Evolutionary conservation across 1,140 invertebrate species (phyloP).

Genomic region (Microvelia longipes): DNA sequence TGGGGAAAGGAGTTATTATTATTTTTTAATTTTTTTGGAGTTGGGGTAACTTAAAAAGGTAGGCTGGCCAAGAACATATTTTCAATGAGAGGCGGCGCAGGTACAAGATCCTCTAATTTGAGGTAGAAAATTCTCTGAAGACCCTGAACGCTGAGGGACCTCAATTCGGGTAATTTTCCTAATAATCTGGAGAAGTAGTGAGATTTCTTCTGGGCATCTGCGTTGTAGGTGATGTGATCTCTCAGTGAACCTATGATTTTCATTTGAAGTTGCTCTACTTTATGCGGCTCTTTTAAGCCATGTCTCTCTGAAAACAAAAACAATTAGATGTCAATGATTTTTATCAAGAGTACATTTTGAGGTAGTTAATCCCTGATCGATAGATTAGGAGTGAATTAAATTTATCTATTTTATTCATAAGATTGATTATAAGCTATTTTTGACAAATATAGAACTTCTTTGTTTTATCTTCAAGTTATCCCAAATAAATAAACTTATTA

Average conservation of each 20-base stretch:
- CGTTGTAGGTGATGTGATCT: conserved; percentile 88
- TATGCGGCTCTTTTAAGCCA: conserved; percentile 75
- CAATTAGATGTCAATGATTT: background rate
- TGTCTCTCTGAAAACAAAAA: conserved; percentile 60
- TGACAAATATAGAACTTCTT: too few species aligned
- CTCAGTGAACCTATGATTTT: conserved; percentile 83
- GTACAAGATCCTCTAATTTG: conserved; percentile 80
- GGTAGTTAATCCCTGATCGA: too few species aligned
- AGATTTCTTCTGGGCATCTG: conserved; percentile 67
- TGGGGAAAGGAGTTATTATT: too few species aligned
- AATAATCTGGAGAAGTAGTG: conserved; percentile 85
- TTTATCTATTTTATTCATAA: too few species aligned
- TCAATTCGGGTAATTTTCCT: conserved; percentile 76
- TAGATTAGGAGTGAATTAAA: too few species aligned
- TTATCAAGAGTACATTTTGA: background rate
- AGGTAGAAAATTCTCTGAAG: conserved; percentile 86
- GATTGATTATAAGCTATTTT: too few species aligned
- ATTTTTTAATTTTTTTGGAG: too few species aligned
- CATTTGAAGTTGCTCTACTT: conserved; percentile 87
- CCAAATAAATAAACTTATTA: too few species aligned
- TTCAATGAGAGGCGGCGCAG: conserved; percentile 80
- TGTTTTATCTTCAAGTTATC: too few species aligned
- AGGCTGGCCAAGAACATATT: conserved; percentile 87
- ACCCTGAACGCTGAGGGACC: conserved; percentile 80
- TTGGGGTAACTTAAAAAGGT: conserved; percentile 52